A percentile compares a stretch with the other conserved stretches of the same genome.
Evolutionary conservation across 2,888 invertebrate genomes (phyloP).

Genomic region (Leucoptera coffeella): DNA sequence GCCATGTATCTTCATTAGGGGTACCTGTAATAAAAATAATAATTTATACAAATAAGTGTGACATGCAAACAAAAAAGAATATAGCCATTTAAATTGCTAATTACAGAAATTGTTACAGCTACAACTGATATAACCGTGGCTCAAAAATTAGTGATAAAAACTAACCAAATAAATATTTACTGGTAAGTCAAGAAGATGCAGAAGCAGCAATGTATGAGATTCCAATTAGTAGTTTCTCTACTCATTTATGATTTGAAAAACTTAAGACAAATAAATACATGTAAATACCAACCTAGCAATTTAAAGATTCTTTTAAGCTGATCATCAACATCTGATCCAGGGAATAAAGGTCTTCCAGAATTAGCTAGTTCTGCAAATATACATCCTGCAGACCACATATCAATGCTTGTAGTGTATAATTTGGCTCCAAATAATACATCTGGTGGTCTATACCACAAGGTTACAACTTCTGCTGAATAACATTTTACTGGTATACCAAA

Average conservation of each 20-base stretch:
- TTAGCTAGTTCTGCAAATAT: conserved; percentile 99
- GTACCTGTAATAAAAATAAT: conserved; percentile 53
- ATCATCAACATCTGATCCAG: conserved; percentile 98
- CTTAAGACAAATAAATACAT: no score
- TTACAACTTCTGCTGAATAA: conserved; percentile 98
- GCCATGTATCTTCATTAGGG: conserved; percentile 95
- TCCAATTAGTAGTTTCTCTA: no score
- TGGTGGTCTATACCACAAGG: conserved; percentile 97
- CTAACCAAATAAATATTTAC: no score
- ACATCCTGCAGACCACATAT: conserved; percentile 99
- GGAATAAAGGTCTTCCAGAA: conserved; percentile 93
- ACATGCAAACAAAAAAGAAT: no score
- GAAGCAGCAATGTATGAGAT: no score
- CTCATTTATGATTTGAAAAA: no score
- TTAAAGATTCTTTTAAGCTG: conserved; percentile 97
- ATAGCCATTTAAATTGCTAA: no score
- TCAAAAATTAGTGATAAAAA: no score
- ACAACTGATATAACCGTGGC: no score
- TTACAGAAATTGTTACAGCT: no score
- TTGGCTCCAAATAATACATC: conserved; percentile 99
- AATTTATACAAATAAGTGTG: no score
- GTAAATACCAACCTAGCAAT: conserved; percentile 64
- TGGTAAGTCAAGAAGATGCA: no score
- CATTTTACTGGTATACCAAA: conserved; percentile 99
- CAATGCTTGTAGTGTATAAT: conserved; percentile 96